Evolutionary conservation across 2,797 vertebrate species (phyloP).

Genomic region (Cirrhinus mrigala): DNA sequence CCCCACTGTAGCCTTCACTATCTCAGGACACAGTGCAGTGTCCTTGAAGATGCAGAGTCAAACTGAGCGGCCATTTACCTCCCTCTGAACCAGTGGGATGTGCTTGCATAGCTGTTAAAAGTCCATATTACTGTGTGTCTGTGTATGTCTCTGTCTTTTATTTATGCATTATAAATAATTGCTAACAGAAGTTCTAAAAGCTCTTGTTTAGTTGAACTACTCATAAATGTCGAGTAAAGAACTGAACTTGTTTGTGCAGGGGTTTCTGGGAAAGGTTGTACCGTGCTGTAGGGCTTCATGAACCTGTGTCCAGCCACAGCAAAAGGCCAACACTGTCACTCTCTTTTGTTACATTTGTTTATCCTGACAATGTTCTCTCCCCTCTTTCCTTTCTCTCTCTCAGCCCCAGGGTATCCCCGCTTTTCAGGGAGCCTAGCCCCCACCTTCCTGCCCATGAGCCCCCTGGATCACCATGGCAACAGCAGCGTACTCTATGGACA

Average conservation of each 20-base stretch:
- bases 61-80: conserved; percentile 76
- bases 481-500: conserved; percentile 93
- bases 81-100: conserved; percentile 73
- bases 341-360: conserved; percentile 64
- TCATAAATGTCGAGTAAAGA: conserved; percentile 72
- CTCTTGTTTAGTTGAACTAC: conserved; percentile 68
- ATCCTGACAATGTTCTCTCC: conserved; percentile 60
- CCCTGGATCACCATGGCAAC: conserved; percentile 97
- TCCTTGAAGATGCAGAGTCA: conserved; percentile 77
- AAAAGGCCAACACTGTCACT: conserved; percentile 68
- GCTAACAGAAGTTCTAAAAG: conserved; percentile 20
- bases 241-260: conserved; percentile 77
- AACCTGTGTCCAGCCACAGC: conserved; percentile 57
- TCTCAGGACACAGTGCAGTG: conserved; percentile 74
- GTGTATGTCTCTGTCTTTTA: conserved; percentile 51
- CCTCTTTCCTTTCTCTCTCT: conserved; percentile 66
- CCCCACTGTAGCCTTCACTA: conserved; percentile 65
- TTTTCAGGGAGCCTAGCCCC: conserved; percentile 97
- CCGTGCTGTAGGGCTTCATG: conserved; percentile 64
- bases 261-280: conserved; percentile 70
- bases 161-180: conserved; percentile 29
- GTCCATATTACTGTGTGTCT: conserved; percentile 45
- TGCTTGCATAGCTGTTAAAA: conserved; percentile 30
- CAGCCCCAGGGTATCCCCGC: conserved; percentile 91
- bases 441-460: conserved; percentile 97